phyloP scores from a whole-genome alignment of 2,113 vertebrate species.

The Thalassarche chlororhynchos region DNA sequence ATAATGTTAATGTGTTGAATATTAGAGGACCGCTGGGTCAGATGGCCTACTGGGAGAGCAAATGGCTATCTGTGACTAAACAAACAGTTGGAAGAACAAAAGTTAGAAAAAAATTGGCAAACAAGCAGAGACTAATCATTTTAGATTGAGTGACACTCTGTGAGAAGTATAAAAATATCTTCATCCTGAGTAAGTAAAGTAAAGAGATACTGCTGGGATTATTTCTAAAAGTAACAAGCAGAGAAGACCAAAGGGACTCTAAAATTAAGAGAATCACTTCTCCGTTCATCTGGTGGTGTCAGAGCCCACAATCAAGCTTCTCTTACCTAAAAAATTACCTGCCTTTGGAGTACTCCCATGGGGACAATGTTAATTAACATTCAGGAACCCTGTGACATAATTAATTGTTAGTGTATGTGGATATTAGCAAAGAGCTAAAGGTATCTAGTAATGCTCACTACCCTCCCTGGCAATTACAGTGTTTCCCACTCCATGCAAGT shows the following conservation, averaged over 20 bases:
- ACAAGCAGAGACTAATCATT: neutral
- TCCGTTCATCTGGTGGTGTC: neutral
- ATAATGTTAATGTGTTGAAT: neutral
- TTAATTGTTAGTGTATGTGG: neutral
- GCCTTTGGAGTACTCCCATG: neutral
- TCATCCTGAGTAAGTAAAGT: neutral
- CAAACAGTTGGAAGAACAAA: neutral
- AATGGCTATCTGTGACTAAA: neutral
- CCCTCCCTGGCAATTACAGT: neutral
- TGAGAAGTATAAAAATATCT: neutral
- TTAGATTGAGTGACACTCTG: neutral
- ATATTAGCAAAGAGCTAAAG: neutral
- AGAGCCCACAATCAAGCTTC: neutral
- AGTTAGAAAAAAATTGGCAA: neutral
- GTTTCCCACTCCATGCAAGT: neutral
- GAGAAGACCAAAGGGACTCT: neutral
- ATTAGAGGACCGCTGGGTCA: neutral
- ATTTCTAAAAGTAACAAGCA: neutral
- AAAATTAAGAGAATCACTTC: neutral
- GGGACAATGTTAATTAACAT: neutral
- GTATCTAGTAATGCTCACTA: neutral
- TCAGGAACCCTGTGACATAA: neutral
- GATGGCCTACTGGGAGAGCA: neutral
- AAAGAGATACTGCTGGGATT: neutral
- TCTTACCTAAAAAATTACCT: neutral